Evolutionary conservation across 2,888 invertebrate species (phyloP).

Genomic region (Drosophila paramelanica): DNA sequence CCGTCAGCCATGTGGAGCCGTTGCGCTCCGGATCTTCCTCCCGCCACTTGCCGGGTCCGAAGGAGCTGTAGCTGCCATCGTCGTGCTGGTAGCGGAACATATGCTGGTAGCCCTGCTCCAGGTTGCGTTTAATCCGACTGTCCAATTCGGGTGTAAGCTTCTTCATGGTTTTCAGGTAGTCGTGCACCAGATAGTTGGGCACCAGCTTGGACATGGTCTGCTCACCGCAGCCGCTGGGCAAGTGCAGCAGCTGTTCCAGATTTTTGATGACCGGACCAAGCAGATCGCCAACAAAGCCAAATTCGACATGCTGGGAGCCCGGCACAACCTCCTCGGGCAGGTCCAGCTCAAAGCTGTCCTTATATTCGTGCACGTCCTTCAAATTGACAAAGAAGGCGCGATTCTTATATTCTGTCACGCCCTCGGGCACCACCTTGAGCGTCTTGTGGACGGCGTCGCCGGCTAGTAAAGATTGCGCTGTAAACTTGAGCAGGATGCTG

Average conservation of each 20-base stretch:
- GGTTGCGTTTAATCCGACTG: conserved; percentile 86
- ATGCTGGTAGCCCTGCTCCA: conserved; percentile 95
- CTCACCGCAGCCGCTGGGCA: conserved; percentile 91
- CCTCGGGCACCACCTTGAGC: conserved; percentile 92
- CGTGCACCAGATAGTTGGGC: conserved; percentile 90
- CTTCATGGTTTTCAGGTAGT: conserved; percentile 90
- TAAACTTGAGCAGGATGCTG: conserved; percentile 89
- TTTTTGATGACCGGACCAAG: conserved; percentile 88
- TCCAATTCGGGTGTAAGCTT: conserved; percentile 89
- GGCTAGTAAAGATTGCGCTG: conserved; percentile 90
- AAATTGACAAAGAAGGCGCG: conserved; percentile 91
- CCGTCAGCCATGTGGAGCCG: conserved; percentile 93
- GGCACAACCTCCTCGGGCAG: conserved; percentile 90
- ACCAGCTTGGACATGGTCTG: conserved; percentile 90
- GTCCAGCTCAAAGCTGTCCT: conserved; percentile 89
- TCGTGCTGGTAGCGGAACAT: conserved; percentile 93
- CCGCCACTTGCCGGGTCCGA: conserved; percentile 87
- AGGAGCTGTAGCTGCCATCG: conserved; percentile 96
- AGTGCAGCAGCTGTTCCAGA: conserved; percentile 87
- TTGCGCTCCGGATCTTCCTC: conserved; percentile 82
- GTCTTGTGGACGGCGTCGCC: conserved; percentile 92
- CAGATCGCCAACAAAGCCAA: conserved; percentile 87
- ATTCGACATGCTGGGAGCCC: conserved; percentile 87
- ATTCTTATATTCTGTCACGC: conserved; percentile 90
- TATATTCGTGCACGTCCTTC: conserved; percentile 86